A percentile compares a stretch with the other conserved stretches of the same genome.
phyloP scores from a whole-genome alignment of 92 coral and sea anemone genomes.

The Palythoa heliodiscus region DNA sequence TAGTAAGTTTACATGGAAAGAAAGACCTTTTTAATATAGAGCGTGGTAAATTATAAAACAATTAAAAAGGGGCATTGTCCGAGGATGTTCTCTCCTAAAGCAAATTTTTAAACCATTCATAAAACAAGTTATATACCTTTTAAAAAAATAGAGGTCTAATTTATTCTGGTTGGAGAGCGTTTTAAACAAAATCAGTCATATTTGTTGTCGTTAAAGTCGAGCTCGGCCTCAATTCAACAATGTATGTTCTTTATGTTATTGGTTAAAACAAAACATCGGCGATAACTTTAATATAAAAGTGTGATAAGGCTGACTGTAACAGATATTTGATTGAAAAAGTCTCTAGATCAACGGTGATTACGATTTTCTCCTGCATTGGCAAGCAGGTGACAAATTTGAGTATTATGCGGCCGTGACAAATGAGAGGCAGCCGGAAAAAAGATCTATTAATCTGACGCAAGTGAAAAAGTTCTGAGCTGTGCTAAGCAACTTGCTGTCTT shows the following conservation, averaged over 20 bases:
- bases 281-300: slow-evolving; percentile 8
- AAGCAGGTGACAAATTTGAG: slow-evolving; percentile 25
- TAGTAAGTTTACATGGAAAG: background rate
- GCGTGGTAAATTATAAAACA: background rate
- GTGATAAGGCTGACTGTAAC: background rate
- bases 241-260: background rate
- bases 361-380: background rate
- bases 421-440: slow-evolving; percentile 5
- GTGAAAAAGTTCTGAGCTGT: background rate
- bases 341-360: background rate
- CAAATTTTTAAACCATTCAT: background rate
- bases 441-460: slow-evolving; percentile 11
- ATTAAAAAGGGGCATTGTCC: background rate
- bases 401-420: background rate
- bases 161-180: background rate
- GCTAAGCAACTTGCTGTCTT: background rate
- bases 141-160: background rate
- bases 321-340: background rate
- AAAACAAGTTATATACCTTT: background rate
- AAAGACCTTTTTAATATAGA: background rate
- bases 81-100: background rate
- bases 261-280: background rate
- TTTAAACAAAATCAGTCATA: background rate
- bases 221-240: background rate
- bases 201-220: background rate